Evolutionary conservation across 2,888 invertebrate species (phyloP), one percentile per base, ranked within the genome.

Genomic region (Limnephilus marmoratus): DNA sequence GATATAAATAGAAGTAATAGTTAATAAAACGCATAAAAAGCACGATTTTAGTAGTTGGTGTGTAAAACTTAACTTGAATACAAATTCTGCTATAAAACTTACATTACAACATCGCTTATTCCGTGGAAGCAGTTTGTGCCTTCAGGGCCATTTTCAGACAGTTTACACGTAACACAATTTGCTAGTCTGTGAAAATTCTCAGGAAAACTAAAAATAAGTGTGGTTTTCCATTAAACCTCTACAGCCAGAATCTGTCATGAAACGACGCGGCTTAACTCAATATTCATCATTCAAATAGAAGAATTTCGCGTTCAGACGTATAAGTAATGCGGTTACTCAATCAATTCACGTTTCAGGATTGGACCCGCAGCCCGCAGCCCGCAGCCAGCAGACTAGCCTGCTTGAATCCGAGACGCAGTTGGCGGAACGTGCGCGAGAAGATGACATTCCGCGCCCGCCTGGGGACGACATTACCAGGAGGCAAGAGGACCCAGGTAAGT

Each of bases 381-480:
- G 53, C 24, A 68, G n/a, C 49, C 49, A 12, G 45, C 3, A 13
- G 45, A 9, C 45, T 49, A 15, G 49, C 49, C 11, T 31, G n/a
- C 29, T 34, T 83, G 86, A 86, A 45, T 86, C 86, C 86, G 31
- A 83, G 83, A 83, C 24, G 37, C 83, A 34, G 34, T 41, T 37
- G 37, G 24, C 83, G 83, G 34, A 37, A 83, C 37, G 34, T 83
- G 83, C 83, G 15, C 83, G 34, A 9, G 24, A 31, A 34, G 37
- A 41, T 41, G 83, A 34, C 83, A 45, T 45, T 12, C 12, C 45
- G 45, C 45, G 45, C 45, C 45, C 45, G 24, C 24, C 83, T 37
- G 15, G 37, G 24, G 83, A 83, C 34, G 37, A 37, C 37, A 83
- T 34, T 24, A 34, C 15, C 34, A 37, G 37, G 29, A n/a, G 85